Conservation (phyloP, 2,797 vertebrate genomes). For the Anomalospiza imberbis region DNA sequence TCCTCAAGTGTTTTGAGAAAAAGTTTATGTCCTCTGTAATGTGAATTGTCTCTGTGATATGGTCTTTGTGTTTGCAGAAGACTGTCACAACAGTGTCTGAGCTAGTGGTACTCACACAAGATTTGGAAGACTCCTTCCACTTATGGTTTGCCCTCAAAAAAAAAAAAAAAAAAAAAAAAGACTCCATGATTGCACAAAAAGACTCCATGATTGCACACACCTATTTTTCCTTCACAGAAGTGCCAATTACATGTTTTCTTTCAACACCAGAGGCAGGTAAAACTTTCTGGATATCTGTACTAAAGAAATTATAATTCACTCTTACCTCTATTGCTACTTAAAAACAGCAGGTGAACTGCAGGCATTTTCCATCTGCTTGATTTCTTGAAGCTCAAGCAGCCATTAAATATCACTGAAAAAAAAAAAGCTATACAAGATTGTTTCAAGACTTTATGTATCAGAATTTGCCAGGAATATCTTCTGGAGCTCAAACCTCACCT, state of each 20-base stretch:
- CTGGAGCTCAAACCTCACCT: background rate
- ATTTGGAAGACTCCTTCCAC: background rate
- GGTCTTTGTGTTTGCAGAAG: background rate
- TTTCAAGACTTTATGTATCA: background rate
- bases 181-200: background rate
- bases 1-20: background rate
- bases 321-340: background rate
- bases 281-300: background rate
- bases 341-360: background rate
- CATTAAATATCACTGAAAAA: background rate
- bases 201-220: background rate
- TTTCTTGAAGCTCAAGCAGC: background rate
- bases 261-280: background rate
- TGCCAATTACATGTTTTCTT: background rate
- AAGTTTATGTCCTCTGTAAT: background rate
- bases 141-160: background rate
- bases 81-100: background rate
- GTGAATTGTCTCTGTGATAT: background rate
- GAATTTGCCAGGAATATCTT: background rate
- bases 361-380: background rate
- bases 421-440: background rate
- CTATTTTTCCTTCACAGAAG: background rate
- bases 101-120: background rate
- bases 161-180: background rate
- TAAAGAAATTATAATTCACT: background rate